Base-by-base conservation (phyloP, 2,888 invertebrate species). In the Allolobophora icterica region DNA sequence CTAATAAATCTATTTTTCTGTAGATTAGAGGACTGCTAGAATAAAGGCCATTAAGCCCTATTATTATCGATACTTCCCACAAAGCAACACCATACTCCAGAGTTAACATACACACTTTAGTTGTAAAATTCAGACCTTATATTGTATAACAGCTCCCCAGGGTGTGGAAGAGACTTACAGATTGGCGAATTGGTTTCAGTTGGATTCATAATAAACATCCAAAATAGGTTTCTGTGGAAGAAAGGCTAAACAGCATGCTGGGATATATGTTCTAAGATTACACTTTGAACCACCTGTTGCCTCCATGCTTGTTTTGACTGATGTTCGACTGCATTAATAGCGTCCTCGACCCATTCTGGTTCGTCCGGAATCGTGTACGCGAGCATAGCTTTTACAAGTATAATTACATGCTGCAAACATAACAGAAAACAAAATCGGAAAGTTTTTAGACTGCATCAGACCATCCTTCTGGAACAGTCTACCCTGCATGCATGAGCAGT, bases 341-440 rank as follows among this genome's bases (percentile, higher is more conserved):
- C 91, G 6, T 45, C 91, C 89, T 92, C 89, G 33, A 93, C 92
- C 92, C 92, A 92, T 11, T 94, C 94, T 2, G 97, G 97, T 91
- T 96, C 96, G 94, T 97, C 97, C 45, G 97, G 97, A 92, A 97
- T 97, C 52, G 96, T 96, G 94, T 96, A 96, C 93, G 97, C 96
- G 52, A 97, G 95, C 30, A 96, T 95, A 92, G 96, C 96, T 92
- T 97, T 96, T n/a, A 97, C 93, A 15, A 96, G 96, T 90, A 97
- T 94, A 42, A 97, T 95, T n/a, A 96, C 93, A 94, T 97, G 97
- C 95, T 95, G 94, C 58, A 94, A 94, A 52, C 35, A 52, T 30
- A n/a, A 30, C 6, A 71, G 30, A 71, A 71, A 71, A 71, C 13
- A 52, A 52, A 52, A 3, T 52, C 52, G 4, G 52, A n/a, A 71